phyloP scores from a whole-genome alignment of 2,113 vertebrate genomes.

The Enhydra lutris region DNA sequence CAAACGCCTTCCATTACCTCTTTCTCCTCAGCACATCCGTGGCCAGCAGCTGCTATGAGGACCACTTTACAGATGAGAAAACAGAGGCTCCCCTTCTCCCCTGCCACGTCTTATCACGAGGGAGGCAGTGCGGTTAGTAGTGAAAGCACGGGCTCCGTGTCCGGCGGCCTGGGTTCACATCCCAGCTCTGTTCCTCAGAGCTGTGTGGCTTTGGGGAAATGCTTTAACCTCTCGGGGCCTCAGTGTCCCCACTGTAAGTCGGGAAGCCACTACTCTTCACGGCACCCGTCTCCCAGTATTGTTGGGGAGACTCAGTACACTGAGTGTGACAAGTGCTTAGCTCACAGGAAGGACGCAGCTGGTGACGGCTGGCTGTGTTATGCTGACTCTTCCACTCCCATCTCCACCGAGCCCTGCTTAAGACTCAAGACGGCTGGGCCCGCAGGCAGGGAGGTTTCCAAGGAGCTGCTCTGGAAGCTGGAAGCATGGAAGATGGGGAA shows the following conservation, averaged over 20 bases:
- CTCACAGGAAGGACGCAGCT: neutral
- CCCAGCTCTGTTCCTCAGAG: neutral
- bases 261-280: neutral
- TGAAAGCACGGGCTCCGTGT: neutral
- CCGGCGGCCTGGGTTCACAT: too few relatives aligned
- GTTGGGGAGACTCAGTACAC: neutral
- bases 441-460: neutral
- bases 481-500: neutral
- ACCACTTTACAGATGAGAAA: neutral
- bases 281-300: neutral
- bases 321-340: neutral
- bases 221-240: neutral
- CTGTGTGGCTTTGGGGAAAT: neutral
- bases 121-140: neutral
- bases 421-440: neutral
- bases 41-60: neutral
- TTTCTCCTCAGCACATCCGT: neutral
- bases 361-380: neutral
- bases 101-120: neutral
- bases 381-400: too few relatives aligned
- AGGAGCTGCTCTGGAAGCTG: neutral
- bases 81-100: neutral
- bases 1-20: neutral
- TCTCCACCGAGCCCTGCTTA: neutral
- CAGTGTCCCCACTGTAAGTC: neutral